phyloP scores from a whole-genome alignment of 2,888 invertebrate species.

The Eurois occulta region DNA sequence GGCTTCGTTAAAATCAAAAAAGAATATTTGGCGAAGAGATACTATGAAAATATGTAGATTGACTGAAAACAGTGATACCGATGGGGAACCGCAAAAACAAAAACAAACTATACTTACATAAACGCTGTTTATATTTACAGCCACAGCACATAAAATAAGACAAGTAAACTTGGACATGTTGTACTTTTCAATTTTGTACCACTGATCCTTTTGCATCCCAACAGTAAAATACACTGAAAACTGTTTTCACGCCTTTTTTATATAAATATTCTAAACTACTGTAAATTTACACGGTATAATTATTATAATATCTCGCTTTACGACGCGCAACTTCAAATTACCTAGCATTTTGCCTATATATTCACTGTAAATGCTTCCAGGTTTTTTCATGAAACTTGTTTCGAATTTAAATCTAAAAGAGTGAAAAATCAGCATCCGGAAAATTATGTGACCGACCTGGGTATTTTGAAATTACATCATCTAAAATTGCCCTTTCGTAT shows the following conservation, averaged over 20 bases:
- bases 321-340: not conserved
- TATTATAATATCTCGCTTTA: slow-evolving; percentile 14
- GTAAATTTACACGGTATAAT: not conserved
- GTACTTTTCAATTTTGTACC: not conserved
- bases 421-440: not conserved
- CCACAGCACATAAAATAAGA: slow-evolving; percentile 3
- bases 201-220: not conserved
- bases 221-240: not conserved
- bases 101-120: slow-evolving; percentile 6
- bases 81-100: not conserved
- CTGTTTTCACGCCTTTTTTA: not conserved
- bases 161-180: slow-evolving; percentile 9
- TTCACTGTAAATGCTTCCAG: not conserved
- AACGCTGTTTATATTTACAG: slow-evolving; percentile 2
- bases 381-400: not conserved
- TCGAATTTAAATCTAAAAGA: not conserved
- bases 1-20: not conserved
- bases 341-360: not conserved
- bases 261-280: slow-evolving; percentile 13
- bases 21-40: not conserved
- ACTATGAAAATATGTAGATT: not conserved
- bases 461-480: not conserved
- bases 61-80: not conserved
- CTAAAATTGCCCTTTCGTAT: not conserved
- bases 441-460: not conserved